Percentiles rank a stretch among this genome's conserved stretches.
Evolutionary conservation across 35 echinoderm and acorn worm species (phyloP).

Genomic region (Ophiothrix spiculata): DNA sequence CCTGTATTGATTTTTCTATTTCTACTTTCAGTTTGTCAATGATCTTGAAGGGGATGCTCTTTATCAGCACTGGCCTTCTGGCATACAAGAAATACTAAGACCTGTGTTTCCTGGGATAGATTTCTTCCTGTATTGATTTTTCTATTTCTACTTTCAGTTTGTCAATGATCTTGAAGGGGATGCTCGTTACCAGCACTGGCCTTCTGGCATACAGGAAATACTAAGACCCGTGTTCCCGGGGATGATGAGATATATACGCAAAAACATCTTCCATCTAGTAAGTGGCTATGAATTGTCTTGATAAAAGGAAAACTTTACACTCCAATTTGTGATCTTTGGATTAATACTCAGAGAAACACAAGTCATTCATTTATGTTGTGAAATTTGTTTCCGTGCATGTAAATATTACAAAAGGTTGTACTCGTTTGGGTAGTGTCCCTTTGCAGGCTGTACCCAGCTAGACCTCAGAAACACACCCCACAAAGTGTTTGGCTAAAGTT

Average conservation of each 20-base stretch:
- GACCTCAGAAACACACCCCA: no score
- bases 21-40: slow-evolving; percentile 83
- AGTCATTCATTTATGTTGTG: no score
- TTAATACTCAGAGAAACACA: no score
- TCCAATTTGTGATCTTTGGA: not conserved
- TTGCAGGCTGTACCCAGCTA: no score
- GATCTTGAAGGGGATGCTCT: slow-evolving; percentile 72
- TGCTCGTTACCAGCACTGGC: slow-evolving; percentile 59
- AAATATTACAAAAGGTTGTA: no score
- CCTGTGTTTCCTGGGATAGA: slow-evolving; percentile 95
- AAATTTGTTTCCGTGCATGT: no score
- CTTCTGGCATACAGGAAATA: slow-evolving; percentile 64
- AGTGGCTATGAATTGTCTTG: slow-evolving; percentile 32
- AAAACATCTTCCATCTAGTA: slow-evolving; percentile 95
- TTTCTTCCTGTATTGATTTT: no score
- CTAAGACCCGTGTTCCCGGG: slow-evolving; percentile 90
- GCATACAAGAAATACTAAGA: slow-evolving; percentile 79
- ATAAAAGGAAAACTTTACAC: not conserved
- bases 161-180: slow-evolving; percentile 89
- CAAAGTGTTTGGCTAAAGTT: no score
- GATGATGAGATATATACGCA: slow-evolving; percentile 81
- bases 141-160: slow-evolving; percentile 53
- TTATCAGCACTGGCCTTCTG: slow-evolving; percentile 55
- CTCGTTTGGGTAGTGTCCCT: no score
- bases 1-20: no score